Base-by-base conservation (phyloP, 2,888 invertebrate genomes). In the Lathronympha strigana region DNA sequence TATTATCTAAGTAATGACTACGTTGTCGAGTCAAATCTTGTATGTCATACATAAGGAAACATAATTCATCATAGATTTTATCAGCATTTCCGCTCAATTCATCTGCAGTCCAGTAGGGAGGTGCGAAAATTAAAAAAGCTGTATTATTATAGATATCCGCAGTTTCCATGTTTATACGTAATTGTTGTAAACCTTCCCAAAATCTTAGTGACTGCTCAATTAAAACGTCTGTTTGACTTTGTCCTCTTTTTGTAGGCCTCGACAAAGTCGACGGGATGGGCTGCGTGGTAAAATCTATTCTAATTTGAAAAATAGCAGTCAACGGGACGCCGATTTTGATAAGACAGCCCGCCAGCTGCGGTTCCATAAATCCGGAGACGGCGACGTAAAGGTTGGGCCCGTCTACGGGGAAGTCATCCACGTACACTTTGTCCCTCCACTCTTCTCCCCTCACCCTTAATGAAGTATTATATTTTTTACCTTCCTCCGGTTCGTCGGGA, bases 371-470 rank as follows among this genome's bases (percentile, higher is more conserved):
- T 0, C 93, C 93, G 1, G 93, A 92, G 0, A 94, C 72, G 31
- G 93, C 88, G 8, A 94, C 80, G 68, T 93, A 94, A 15, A 93
- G 73, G 69, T 93, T 87, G 0, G 93, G 93, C 1, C 93, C 93
- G 67, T 92, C 87, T 13, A 73, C 69, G 0, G 94, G 93, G 68
- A 84, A 92, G 69, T 93, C 94, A 63, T 93, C 92, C 2, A 93
- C 83, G 70, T 92, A 93, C 0, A 88, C 82, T 74, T 87, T 89
- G 71, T 93, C 92, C 72, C 90, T 85, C 93, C 93, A 93, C 75
- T 93, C 93, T 76, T 93, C 93, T 11, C 92, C 93, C 47, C 93
- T 83, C 1, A 87, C 84, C 71, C 92, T 84, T 11, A 93, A 83
- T 28, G 75, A 77, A 4, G 93, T 93, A 70, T 89, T 92, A 69